Evolutionary conservation across 2,113 vertebrate genomes (phyloP).

Genomic region (Oncorhynchus tshawytscha): DNA sequence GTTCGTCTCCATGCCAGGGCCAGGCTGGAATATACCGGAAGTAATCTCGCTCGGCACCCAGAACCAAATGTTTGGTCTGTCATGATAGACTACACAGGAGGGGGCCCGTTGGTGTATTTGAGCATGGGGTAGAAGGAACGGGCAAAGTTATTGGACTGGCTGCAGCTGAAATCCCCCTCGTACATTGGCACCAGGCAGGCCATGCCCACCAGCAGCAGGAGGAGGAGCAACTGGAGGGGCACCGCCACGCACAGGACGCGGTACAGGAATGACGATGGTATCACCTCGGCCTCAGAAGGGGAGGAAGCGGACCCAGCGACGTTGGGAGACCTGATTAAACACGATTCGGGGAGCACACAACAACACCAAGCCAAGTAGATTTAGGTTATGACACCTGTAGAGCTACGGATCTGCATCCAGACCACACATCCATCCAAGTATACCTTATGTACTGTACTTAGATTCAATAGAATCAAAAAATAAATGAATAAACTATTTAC

Average conservation of each 20-base stretch:
- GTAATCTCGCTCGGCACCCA: too few relatives aligned
- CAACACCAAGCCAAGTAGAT: slow-evolving; percentile 26
- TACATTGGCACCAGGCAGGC: slow-evolving; percentile 87
- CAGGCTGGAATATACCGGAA: too few relatives aligned
- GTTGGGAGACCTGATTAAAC: slow-evolving; percentile 82
- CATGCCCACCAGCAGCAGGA: slow-evolving; percentile 83
- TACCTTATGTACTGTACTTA: background rate
- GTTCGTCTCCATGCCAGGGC: background rate
- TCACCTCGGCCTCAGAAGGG: slow-evolving; percentile 82
- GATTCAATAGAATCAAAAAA: background rate
- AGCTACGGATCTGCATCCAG: background rate
- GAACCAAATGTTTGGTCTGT: background rate
- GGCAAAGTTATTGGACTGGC: slow-evolving; percentile 90
- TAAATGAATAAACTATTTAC: background rate
- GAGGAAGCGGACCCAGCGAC: slow-evolving; percentile 93
- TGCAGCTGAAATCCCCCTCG: slow-evolving; percentile 87
- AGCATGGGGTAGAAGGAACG: slow-evolving; percentile 94
- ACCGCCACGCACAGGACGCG: slow-evolving; percentile 87
- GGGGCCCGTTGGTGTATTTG: slow-evolving; percentile 93
- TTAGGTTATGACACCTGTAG: slow-evolving; percentile 12
- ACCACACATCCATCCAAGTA: background rate
- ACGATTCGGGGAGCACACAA: slow-evolving; percentile 40
- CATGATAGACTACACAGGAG: slow-evolving; percentile 79
- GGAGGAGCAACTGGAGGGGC: slow-evolving; percentile 85
- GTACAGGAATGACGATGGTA: slow-evolving; percentile 64